Evolutionary conservation across 2,113 vertebrate genomes (phyloP), one percentile per base, ranked within the genome.

Genomic region (Promerops cafer): DNA sequence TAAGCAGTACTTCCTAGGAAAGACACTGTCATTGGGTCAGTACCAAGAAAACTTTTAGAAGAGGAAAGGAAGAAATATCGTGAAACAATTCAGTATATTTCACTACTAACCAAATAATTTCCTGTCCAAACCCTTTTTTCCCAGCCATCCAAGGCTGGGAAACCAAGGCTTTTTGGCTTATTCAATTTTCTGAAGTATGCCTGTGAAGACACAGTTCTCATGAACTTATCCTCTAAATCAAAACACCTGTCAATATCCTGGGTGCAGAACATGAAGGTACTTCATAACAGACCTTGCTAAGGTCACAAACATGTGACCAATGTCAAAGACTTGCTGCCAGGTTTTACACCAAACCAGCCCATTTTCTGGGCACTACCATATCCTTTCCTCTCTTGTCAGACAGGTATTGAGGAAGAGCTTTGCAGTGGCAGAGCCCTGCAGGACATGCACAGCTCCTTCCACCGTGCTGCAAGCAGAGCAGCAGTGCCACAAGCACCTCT

Each of bases 401-500:
- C 3, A 6, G 16, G 4, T 50, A 16, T 1, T 31, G 47, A 77
- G 49, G 44, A 79, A 35, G 65, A 45, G 13, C 44, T 72, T 59
- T 53, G 52, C 26, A 33, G 61, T 2, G 3, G 50, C 61, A 91
- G 52, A 49, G 39, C 42, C 56, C 18, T 21, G 37, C 66, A 50
- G 57, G 35, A 45, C 37, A 35, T 2, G 2, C 45, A 31, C 7
- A 56, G 35, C 42, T 94, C 47, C 31, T 71, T 37, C 53, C 4
- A 4, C 21, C 23, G 10, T 0, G 0, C 42, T 59, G 63, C 33
- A 23, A 45, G 47, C 16, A 24, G 49, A 60, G 59, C 35, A 23
- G 47, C 59, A 22, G 27, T 8, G 9, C 24, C 44, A 37, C 33
- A 27, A 1, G 24, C 30, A 56, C 27, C 39, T 45, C 76, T 35